phyloP scores from a whole-genome alignment of 2,113 vertebrate species.

The Pontoporia blainvillei region DNA sequence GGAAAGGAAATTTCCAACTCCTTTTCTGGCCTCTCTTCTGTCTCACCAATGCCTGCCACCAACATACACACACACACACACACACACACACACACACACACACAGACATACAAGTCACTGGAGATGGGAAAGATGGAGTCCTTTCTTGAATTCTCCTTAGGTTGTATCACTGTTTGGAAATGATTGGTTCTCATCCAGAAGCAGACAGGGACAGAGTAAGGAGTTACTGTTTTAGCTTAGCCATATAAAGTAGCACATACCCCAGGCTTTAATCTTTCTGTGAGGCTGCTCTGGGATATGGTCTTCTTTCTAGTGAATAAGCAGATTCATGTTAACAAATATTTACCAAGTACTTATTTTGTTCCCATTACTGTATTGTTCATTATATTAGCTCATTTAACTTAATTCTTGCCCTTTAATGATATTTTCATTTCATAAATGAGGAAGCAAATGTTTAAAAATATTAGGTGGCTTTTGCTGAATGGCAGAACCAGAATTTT shows the following conservation, averaged over 20 bases:
- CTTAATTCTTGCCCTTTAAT: neutral
- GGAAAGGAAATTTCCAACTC: neutral
- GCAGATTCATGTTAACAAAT: neutral
- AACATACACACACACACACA: no score
- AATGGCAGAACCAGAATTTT: neutral
- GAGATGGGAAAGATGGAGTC: neutral
- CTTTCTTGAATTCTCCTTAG: conserved; percentile 43
- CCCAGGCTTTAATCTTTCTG: neutral
- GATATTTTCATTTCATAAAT: neutral
- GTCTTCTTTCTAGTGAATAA: neutral
- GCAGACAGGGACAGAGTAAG: neutral
- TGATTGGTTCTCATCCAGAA: conserved; percentile 50
- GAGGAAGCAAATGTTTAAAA: neutral
- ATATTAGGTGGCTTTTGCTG: neutral
- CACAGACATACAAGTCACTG: neutral
- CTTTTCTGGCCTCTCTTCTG: neutral
- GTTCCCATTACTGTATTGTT: neutral
- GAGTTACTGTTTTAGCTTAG: conserved; percentile 7
- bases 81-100: neutral
- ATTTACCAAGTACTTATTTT: neutral
- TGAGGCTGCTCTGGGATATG: neutral
- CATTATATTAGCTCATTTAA: neutral
- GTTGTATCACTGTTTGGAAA: conserved; percentile 57
- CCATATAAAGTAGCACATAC: conserved; percentile 36
- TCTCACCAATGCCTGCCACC: neutral